Evolutionary conservation across 2,113 vertebrate genomes (phyloP).

Genomic region (Phaethon lepturus): DNA sequence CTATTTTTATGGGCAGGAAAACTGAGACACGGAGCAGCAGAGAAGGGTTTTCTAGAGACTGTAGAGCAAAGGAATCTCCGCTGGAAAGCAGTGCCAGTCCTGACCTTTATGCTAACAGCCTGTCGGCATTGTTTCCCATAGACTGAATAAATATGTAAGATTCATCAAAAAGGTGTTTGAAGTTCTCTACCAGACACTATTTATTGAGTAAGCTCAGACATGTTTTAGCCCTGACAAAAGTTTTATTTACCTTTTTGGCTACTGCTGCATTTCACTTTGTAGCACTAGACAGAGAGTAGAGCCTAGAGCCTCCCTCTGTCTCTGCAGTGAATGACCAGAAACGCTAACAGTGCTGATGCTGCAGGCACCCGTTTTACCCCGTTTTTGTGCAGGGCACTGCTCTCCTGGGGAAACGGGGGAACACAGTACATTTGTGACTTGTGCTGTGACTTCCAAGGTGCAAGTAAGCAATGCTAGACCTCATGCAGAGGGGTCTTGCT

Average conservation of each 20-base stretch:
- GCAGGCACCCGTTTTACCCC: background rate
- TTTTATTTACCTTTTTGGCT: conserved; percentile 45
- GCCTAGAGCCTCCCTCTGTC: conserved; percentile 2
- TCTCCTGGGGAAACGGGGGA: background rate
- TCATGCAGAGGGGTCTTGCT: background rate
- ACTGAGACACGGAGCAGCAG: background rate
- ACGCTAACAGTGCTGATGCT: conserved; percentile 37
- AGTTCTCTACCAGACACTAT: background rate
- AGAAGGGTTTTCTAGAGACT: background rate
- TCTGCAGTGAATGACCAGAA: conserved; percentile 23
- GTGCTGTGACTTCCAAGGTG: background rate
- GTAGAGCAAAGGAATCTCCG: background rate
- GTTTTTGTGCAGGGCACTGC: background rate
- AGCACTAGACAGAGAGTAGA: background rate
- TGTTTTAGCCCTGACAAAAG: background rate
- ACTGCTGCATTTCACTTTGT: conserved; percentile 47
- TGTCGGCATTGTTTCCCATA: background rate
- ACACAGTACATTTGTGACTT: background rate
- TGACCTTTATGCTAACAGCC: background rate
- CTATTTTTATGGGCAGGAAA: background rate
- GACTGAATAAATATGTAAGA: background rate
- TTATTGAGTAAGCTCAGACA: conserved; percentile 11
- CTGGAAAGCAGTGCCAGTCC: background rate
- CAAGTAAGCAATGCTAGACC: background rate
- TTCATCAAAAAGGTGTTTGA: conserved; percentile 8